A percentile compares a stretch with the other conserved stretches of the same genome.
phyloP scores from a whole-genome alignment of 2,113 vertebrate species.

The Leucoraja erinaceus region DNA sequence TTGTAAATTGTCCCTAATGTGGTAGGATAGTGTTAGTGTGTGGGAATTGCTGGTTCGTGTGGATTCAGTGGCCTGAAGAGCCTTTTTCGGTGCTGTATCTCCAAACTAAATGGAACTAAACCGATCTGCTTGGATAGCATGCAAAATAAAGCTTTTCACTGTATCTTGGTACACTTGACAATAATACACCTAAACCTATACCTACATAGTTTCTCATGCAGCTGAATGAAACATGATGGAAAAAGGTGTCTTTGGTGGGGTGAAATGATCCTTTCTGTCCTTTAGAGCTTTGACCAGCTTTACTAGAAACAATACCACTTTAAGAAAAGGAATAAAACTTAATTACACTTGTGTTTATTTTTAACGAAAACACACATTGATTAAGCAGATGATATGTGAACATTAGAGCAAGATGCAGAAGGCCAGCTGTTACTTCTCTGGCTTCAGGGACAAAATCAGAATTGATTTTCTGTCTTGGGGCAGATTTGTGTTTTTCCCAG shows the following conservation, averaged over 20 bases:
- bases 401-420: not conserved
- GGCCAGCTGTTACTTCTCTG: not conserved
- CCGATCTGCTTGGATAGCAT: too few relatives aligned
- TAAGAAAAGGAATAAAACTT: not conserved
- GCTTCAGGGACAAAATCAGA: not conserved
- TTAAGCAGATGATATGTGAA: too few relatives aligned
- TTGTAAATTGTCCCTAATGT: too few relatives aligned
- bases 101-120: too few relatives aligned
- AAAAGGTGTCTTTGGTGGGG: not conserved
- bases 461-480: not conserved
- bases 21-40: too few relatives aligned
- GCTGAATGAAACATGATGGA: not conserved
- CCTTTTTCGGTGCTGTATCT: too few relatives aligned
- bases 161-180: too few relatives aligned
- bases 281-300: not conserved
- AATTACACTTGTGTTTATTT: not conserved
- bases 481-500: not conserved
- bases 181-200: too few relatives aligned
- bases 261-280: not conserved
- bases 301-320: too few relatives aligned
- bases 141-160: too few relatives aligned
- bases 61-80: too few relatives aligned
- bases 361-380: not conserved
- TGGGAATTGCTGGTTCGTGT: too few relatives aligned
- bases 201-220: not conserved